phyloP scores from a whole-genome alignment of 2,888 invertebrate genomes.

The Apamea crenata region DNA sequence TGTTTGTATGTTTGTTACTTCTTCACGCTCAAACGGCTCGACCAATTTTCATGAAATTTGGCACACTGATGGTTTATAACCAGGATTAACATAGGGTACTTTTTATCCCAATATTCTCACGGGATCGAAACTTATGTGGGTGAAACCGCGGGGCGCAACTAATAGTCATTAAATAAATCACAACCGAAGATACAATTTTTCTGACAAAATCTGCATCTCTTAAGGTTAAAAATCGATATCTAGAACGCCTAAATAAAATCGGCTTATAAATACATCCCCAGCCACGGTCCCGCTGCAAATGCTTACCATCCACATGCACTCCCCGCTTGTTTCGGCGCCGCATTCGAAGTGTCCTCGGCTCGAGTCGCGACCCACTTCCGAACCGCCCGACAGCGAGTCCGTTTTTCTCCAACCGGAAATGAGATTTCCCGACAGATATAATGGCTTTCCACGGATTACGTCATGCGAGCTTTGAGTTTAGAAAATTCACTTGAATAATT shows the following conservation, averaged over 20 bases:
- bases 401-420: slow-evolving; percentile 87
- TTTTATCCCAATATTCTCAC: too few species aligned
- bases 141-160: too few species aligned
- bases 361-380: slow-evolving; percentile 81
- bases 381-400: slow-evolving; percentile 76
- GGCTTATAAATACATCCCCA: not conserved
- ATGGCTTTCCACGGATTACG: slow-evolving; percentile 86
- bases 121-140: too few species aligned
- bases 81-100: too few species aligned
- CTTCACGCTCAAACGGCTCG: too few species aligned
- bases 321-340: slow-evolving; percentile 55
- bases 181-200: not conserved
- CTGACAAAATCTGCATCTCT: not conserved
- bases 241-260: not conserved
- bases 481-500: slow-evolving; percentile 77
- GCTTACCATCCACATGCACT: slow-evolving; percentile 7
- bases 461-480: slow-evolving; percentile 81
- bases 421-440: slow-evolving; percentile 88
- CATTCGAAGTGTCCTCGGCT: slow-evolving; percentile 64
- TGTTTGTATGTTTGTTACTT: too few species aligned
- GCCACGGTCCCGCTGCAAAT: not conserved
- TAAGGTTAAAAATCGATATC: not conserved
- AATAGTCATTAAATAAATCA: not conserved
- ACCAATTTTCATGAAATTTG: not conserved
- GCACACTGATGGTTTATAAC: too few species aligned